phyloP scores from a whole-genome alignment of 2,888 invertebrate genomes.

The Erannis defoliaria region DNA sequence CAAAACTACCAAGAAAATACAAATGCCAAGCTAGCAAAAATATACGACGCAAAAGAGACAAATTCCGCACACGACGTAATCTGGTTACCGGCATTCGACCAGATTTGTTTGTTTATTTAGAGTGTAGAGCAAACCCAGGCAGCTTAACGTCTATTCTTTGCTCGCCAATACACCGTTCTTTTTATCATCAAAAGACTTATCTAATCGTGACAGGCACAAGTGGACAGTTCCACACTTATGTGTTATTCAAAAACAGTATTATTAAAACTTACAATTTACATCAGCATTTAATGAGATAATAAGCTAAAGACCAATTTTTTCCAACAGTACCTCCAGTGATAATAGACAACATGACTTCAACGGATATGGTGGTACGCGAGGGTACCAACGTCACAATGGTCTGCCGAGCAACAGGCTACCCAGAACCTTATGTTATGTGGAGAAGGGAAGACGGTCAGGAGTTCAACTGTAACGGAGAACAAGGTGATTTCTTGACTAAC shows the following conservation, averaged over 20 bases:
- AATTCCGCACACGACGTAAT: conserved; percentile 34
- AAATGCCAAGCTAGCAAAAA: conserved; percentile 18
- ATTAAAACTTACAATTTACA: background rate
- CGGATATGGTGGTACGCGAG: conserved; percentile 96
- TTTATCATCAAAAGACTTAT: conserved; percentile 20
- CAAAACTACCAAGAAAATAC: conserved; percentile 4
- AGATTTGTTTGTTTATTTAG: conserved; percentile 42
- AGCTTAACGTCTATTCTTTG: conserved; percentile 28
- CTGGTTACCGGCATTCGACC: conserved; percentile 33
- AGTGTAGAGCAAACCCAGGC: conserved; percentile 26
- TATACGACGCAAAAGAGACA: conserved; percentile 28
- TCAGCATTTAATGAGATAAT: background rate
- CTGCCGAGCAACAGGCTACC: conserved; percentile 95
- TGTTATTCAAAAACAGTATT: background rate
- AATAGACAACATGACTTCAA: conserved; percentile 95
- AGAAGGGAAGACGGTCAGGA: conserved; percentile 95
- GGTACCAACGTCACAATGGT: conserved; percentile 95
- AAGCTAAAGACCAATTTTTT: background rate
- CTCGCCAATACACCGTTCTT: conserved; percentile 15
- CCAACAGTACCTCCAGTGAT: conserved; percentile 95
- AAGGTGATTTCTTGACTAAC: conserved; percentile 81
- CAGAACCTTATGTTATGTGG: conserved; percentile 97
- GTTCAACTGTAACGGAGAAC: conserved; percentile 95
- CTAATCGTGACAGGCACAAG: background rate
- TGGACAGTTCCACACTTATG: background rate